A percentile compares a stretch with the other conserved stretches of the same genome.
These are phyloP conservation scores for Ecdyonurus torrentis DNA, from an alignment of 2,888 invertebrate species.

Conservation along the genomic window DNA sequence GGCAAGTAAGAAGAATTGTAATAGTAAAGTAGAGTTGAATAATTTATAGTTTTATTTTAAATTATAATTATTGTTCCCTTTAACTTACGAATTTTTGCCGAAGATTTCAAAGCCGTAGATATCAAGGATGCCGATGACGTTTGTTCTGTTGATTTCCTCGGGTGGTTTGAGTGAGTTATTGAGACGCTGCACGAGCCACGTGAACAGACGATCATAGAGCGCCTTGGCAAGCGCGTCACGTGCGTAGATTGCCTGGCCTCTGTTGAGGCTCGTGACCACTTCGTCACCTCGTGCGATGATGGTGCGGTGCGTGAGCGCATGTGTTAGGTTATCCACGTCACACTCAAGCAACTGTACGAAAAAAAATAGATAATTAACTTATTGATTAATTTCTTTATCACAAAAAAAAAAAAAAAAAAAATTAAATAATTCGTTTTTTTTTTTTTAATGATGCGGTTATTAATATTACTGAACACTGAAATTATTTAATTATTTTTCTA, in stretches of 20 bases:
- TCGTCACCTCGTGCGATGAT: conserved; percentile 75
- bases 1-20: background rate
- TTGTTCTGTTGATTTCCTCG: conserved; percentile 35
- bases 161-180: conserved; percentile 53
- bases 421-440: background rate
- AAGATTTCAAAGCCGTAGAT: conserved; percentile 94
- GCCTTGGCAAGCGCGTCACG: conserved; percentile 83
- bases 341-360: conserved; percentile 53
- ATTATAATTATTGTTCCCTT: too few relatives aligned
- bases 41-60: too few relatives aligned
- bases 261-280: conserved; percentile 60
- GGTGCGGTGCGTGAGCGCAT: conserved; percentile 65
- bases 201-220: conserved; percentile 76
- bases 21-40: too few relatives aligned
- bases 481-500: too few relatives aligned
- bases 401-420: background rate
- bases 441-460: too few relatives aligned
- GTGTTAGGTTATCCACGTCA: conserved; percentile 40
- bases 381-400: background rate
- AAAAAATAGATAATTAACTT: background rate
- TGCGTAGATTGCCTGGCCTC: conserved; percentile 70
- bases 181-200: conserved; percentile 70
- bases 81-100: conserved; percentile 59
- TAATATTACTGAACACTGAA: too few relatives aligned
- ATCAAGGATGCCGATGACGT: conserved; percentile 77